Evolutionary conservation across 2,797 vertebrate genomes (phyloP), one percentile per base, ranked within the genome.

Genomic region (Pantherophis alleghaniensis): DNA sequence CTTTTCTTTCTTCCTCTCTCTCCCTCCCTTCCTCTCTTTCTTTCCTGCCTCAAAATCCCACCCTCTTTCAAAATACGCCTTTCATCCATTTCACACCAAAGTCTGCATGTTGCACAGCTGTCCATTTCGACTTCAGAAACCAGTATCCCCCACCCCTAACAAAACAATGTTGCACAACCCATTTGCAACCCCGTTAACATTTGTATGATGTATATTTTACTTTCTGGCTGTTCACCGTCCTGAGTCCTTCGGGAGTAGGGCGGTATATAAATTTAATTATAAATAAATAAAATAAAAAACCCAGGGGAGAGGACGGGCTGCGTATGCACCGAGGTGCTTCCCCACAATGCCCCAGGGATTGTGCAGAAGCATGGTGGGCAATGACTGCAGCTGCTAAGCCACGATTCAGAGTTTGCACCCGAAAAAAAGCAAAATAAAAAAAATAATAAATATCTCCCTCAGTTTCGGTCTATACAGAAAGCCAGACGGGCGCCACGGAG

Each of bases 241-340:
- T 42, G 2, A 42, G 37, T 42, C 37, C 37, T 42, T 42, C 37
- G 37, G 37, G 37, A 42, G 37, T 42, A 42, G 37, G 37, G 37
- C 37, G 37, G 37, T 42, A 42, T 42, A 42, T 42, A 42, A 42
- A 42, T 42, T 42, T 42, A 42, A 42, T 42, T 42, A 42, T 42
- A 42, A 42, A 42, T 42, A 42, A 42, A 42, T 42, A 42, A 42
- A 42, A 42, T 42, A 42, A 42, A 42, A 42, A 42, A 42, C 37
- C 37, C 37, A 42, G 7, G 32, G 7, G 0, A 1, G 13, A 16
- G n/a, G 63, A n/a, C 2, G n/a, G 12, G 63, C 1, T 22, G 18
- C 2, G 1, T 20, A 20, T 3, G 32, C 32, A 4, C 7, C 0
- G 5, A 42, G 32, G 6, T 20, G 3, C 32, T 79, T 42, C 4